Conservation (phyloP, 2,797 vertebrate genomes). For the Bryconaethiops microstoma region DNA sequence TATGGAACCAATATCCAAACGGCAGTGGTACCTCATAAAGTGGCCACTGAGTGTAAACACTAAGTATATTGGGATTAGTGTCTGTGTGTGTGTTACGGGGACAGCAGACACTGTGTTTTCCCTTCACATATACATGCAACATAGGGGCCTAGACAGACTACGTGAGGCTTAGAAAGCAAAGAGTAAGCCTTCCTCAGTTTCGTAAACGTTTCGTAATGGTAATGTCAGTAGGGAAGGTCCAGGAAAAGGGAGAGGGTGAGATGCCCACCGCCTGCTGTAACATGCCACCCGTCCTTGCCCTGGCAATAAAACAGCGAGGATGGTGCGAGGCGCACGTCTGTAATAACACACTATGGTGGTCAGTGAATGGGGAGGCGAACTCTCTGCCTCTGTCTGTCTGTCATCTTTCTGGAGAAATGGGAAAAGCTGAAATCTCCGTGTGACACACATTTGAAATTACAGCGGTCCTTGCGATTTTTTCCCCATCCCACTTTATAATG, state of each 20-base stretch:
- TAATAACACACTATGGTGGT: conserved; percentile 55
- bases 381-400: conserved; percentile 4
- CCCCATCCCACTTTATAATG: conserved; percentile 19
- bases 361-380: conserved; percentile 38
- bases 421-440: conserved; percentile 13
- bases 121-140: neutral
- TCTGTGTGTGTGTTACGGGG: too few relatives aligned
- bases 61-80: too few relatives aligned
- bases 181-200: neutral
- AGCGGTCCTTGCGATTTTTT: conserved; percentile 8
- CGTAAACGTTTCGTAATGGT: neutral
- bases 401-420: conserved; percentile 40
- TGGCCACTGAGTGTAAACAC: too few relatives aligned
- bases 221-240: neutral
- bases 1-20: too few relatives aligned
- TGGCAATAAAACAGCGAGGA: conserved; percentile 28
- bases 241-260: neutral
- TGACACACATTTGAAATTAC: neutral
- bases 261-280: neutral
- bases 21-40: too few relatives aligned
- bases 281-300: conserved; percentile 22
- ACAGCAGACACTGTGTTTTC: neutral
- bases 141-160: neutral
- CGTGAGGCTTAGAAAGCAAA: neutral
- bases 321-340: conserved; percentile 47